These are phyloP conservation scores for Paelopatides confundens DNA, from an alignment of 53 echinoderm and acorn worm genomes.

Conservation along the genomic window DNA sequence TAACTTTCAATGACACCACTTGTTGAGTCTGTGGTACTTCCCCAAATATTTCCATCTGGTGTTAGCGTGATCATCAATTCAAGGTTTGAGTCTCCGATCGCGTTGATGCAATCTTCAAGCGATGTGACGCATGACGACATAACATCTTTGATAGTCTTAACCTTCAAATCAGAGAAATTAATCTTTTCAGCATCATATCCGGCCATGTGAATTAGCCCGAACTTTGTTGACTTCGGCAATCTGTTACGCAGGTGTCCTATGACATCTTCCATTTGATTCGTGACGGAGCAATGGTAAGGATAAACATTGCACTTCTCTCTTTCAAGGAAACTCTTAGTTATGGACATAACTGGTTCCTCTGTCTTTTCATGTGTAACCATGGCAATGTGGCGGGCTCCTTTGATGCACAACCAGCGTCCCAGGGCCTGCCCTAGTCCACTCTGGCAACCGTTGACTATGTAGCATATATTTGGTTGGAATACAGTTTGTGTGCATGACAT, in stretches of 20 bases:
- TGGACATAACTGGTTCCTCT: constrained; percentile 42
- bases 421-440: constrained; percentile 73
- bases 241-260: neutral
- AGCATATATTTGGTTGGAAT: constrained; percentile 76
- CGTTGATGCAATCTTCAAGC: constrained; percentile 46
- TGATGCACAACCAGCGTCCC: constrained; percentile 78
- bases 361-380: constrained; percentile 42
- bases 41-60: constrained; percentile 66
- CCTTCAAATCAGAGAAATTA: neutral
- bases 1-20: constrained; percentile 63
- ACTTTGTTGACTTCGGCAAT: neutral
- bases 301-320: constrained; percentile 60
- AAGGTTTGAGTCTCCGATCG: constrained; percentile 62
- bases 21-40: constrained; percentile 74
- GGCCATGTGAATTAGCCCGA: constrained; percentile 31
- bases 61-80: constrained; percentile 83
- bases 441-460: constrained; percentile 75
- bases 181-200: constrained; percentile 3
- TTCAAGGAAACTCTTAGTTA: constrained; percentile 65
- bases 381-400: constrained; percentile 83
- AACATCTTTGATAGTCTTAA: constrained; percentile 9
- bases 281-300: constrained; percentile 51
- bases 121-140: constrained; percentile 7
- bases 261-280: constrained; percentile 43
- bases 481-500: constrained; percentile 45